Conservation (phyloP, 2,888 invertebrate species). For the Philereme vetulata region DNA sequence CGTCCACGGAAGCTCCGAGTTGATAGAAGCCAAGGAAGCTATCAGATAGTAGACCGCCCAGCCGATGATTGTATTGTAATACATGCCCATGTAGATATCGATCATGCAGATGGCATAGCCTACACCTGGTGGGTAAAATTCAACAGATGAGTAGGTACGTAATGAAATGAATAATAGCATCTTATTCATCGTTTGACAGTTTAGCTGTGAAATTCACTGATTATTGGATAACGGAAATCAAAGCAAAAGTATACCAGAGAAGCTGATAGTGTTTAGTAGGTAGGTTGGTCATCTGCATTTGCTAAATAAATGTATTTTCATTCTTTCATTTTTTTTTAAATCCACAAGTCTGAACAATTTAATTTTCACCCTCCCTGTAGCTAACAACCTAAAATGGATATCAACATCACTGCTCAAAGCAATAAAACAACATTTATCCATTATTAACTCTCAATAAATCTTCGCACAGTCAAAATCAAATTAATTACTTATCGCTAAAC, state of each 20-base stretch:
- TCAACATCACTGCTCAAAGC: slow-evolving; percentile 38
- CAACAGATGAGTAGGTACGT: background rate
- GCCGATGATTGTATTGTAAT: slow-evolving; percentile 98
- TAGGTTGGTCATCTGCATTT: no score
- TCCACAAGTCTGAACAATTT: slow-evolving; percentile 7
- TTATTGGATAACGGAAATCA: no score
- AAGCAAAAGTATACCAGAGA: no score
- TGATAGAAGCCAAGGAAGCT: slow-evolving; percentile 92
- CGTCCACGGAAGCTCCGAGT: slow-evolving; percentile 93
- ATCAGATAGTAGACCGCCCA: slow-evolving; percentile 97
- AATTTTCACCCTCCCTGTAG: background rate
- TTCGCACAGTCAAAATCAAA: slow-evolving; percentile 68
- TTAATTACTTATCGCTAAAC: slow-evolving; percentile 65
- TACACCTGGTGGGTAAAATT: slow-evolving; percentile 87
- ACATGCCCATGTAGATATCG: slow-evolving; percentile 97
- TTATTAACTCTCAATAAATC: slow-evolving; percentile 69
- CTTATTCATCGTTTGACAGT: no score
- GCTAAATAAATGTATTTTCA: no score
- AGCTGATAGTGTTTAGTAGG: no score
- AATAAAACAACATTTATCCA: slow-evolving; percentile 57
- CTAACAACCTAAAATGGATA: background rate
- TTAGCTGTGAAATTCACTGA: no score
- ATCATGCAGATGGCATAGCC: slow-evolving; percentile 98
- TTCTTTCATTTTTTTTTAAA: background rate
- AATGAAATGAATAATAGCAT: no score